phyloP scores from a whole-genome alignment of 2,113 vertebrate genomes.

The Brachypteracias leptosomus region DNA sequence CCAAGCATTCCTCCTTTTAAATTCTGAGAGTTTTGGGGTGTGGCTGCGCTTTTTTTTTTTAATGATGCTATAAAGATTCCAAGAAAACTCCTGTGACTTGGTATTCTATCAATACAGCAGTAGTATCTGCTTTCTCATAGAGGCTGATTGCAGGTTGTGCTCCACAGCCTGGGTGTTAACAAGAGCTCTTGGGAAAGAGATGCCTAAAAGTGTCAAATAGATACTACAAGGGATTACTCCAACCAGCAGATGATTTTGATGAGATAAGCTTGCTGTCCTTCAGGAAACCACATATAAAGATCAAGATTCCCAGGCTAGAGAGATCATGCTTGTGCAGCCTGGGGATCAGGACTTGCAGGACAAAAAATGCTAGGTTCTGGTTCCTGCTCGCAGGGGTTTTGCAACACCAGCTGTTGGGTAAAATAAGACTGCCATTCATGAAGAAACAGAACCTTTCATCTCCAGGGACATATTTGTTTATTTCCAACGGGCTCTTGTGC shows the following conservation, averaged over 20 bases:
- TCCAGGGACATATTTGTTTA: not conserved
- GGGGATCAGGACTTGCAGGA: not conserved
- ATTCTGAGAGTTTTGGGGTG: not conserved
- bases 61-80: not conserved
- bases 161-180: not conserved
- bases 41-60: not conserved
- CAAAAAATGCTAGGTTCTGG: not conserved
- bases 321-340: not conserved
- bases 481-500: not conserved
- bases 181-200: not conserved
- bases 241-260: not conserved
- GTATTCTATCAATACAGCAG: not conserved
- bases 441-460: not conserved
- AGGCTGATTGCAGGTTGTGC: not conserved
- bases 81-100: not conserved
- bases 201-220: not conserved
- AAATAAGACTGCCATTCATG: not conserved
- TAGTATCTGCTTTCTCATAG: not conserved
- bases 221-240: not conserved
- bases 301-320: not conserved
- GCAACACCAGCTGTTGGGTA: not conserved
- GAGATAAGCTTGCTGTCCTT: not conserved
- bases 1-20: not conserved
- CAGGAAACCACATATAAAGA: not conserved
- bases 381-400: not conserved